These are phyloP conservation scores for Amorpha juglandis DNA, from an alignment of 2,888 invertebrate genomes.

Conservation along the genomic window DNA sequence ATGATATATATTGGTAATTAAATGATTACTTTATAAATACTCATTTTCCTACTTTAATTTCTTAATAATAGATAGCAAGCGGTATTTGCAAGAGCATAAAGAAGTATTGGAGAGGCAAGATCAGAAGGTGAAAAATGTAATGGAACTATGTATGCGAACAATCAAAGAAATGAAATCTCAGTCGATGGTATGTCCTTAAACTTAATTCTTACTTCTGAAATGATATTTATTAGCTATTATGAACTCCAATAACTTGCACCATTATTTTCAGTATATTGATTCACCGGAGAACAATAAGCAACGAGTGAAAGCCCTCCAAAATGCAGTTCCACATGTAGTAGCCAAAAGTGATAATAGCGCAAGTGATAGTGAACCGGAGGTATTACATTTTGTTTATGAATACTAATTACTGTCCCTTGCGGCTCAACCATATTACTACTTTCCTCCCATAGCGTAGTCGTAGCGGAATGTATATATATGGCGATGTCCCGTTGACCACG, in stretches of 20 bases:
- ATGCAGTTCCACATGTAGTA: slow-evolving; percentile 36
- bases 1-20: background rate
- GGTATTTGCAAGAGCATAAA: slow-evolving; percentile 55
- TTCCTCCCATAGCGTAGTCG: too few species aligned
- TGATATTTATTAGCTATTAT: background rate
- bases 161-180: slow-evolving; percentile 61
- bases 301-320: slow-evolving; percentile 30
- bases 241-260: background rate
- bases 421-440: too few species aligned
- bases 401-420: too few species aligned
- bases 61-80: slow-evolving; percentile 56
- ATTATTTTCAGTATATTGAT: slow-evolving; percentile 35
- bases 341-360: slow-evolving; percentile 41
- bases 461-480: too few species aligned
- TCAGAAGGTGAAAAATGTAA: slow-evolving; percentile 57
- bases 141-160: slow-evolving; percentile 60
- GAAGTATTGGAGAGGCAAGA: slow-evolving; percentile 56
- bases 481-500: too few species aligned
- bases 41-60: slow-evolving; percentile 17
- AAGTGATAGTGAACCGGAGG: slow-evolving; percentile 51
- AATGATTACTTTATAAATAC: slow-evolving; percentile 5
- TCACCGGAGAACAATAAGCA: slow-evolving; percentile 27
- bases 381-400: slow-evolving; percentile 30
- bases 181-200: slow-evolving; percentile 44
- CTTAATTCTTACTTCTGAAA: background rate